A percentile compares a stretch with the other conserved stretches of the same genome.
phyloP scores from a whole-genome alignment of 2,113 vertebrate species.

The Labeo catla region DNA sequence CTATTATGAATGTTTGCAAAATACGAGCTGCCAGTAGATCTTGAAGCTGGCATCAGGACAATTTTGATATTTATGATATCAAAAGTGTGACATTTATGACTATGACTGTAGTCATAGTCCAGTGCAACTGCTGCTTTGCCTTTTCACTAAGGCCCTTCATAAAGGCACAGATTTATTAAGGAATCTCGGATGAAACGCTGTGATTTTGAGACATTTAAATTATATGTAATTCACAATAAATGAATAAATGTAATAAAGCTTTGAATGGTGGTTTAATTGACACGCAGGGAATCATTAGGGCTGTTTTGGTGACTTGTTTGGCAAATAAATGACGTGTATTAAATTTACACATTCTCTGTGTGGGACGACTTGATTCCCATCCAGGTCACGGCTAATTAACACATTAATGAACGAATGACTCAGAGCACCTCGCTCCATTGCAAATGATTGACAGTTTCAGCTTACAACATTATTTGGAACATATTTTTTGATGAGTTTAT shows the following conservation, averaged over 20 bases:
- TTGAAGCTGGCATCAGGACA: neutral
- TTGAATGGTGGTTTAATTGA: slow-evolving; percentile 36
- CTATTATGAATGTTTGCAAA: slow-evolving; percentile 12
- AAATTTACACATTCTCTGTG: neutral
- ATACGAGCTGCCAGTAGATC: neutral
- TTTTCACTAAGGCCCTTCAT: neutral
- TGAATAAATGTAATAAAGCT: neutral
- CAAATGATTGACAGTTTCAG: slow-evolving; percentile 51
- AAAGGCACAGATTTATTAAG: neutral
- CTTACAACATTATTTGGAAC: slow-evolving; percentile 57
- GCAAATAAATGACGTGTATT: slow-evolving; percentile 37
- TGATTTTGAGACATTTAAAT: neutral
- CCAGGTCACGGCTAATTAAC: slow-evolving; percentile 48
- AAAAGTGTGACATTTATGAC: neutral
- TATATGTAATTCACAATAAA: neutral
- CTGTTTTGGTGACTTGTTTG: slow-evolving; percentile 46
- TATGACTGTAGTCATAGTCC: neutral
- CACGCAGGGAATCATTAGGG: slow-evolving; percentile 44
- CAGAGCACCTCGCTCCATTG: slow-evolving; percentile 61
- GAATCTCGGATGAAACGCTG: neutral
- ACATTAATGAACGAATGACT: slow-evolving; percentile 48
- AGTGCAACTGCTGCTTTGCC: neutral
- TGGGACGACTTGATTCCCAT: slow-evolving; percentile 24
- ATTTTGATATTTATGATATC: neutral
- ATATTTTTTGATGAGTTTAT: neutral